Evolutionary conservation across 1,140 invertebrate genomes (phyloP), one percentile per base, ranked within the genome.

Genomic region (Cotesia typhae): DNA sequence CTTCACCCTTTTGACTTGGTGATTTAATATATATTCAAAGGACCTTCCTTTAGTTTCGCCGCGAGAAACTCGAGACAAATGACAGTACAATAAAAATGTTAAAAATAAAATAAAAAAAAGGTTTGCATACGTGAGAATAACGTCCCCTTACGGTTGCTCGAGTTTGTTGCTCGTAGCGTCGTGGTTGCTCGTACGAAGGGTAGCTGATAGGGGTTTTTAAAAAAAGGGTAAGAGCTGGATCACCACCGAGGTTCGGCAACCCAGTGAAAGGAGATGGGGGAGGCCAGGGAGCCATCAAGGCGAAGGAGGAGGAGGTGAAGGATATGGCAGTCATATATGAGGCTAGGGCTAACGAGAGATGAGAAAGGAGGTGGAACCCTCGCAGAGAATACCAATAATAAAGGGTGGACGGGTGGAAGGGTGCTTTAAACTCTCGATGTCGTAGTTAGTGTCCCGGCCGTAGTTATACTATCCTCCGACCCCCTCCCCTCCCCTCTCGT

Each of bases 1-100:
- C 41, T 9, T 10, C 6, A 47, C 41, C 41, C 41, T 47, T 47
- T 47, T 47, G 41, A 47, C 41, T 47, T 47, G 41, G 41, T 47
- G 41, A 47, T 47, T 47, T 47, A 47, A 47, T 47, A 47, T 47
- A 47, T 47, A 47, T 47, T 47, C 41, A 47, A 47, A 47, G 41
- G 6, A 47, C 41, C 66, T 51, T 60, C 68, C 41, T 4, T 73
- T 65, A 74, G 72, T 73, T 77, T 76, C 76, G 78, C 74, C 77
- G 78, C 75, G 77, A 83, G 84, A 86, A 85, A 86, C 85, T 83
- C 80, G 84, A 87, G 85, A 87, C 85, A 87, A 87, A 87, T 87
- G 84, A 85, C 82, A 75, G 82, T 76, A 82, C 81, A 85, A 87
- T 85, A 65, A 86, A 87, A 85, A 28, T 28, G 28, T 28, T 28